phyloP scores from a whole-genome alignment of 2,797 vertebrate species.

The Bryconaethiops microstoma region DNA sequence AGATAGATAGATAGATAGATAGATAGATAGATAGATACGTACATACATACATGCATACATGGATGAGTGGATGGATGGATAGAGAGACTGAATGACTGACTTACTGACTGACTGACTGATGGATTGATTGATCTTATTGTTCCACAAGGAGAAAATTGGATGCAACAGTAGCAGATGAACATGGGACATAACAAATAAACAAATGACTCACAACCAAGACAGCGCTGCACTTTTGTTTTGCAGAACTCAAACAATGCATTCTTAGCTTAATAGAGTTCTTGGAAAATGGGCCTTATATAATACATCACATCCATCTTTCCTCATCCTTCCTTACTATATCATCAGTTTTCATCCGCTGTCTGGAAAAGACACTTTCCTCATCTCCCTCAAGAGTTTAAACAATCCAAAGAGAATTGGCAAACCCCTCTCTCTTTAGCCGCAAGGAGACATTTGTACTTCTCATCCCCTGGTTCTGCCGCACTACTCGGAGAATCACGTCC shows the following conservation, averaged over 20 bases:
- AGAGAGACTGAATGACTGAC: too few species aligned
- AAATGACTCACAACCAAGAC: too few species aligned
- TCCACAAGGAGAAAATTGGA: too few species aligned
- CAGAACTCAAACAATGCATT: conserved; percentile 13
- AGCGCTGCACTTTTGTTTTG: neutral
- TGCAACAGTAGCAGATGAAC: too few species aligned
- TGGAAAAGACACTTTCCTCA: conserved; percentile 77
- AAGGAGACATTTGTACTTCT: conserved; percentile 51
- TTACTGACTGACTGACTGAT: too few species aligned
- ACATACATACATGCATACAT: too few species aligned
- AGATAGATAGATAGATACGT: too few species aligned
- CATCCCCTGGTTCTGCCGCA: conserved; percentile 39
- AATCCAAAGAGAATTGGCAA: conserved; percentile 69
- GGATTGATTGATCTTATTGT: too few species aligned
- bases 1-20: too few species aligned
- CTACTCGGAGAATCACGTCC: conserved; percentile 29
- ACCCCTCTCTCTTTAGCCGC: conserved; percentile 49
- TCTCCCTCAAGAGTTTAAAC: conserved; percentile 71
- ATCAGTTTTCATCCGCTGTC: conserved; percentile 70
- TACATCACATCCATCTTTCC: conserved; percentile 72
- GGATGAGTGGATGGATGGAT: too few species aligned
- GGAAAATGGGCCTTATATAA: conserved; percentile 77
- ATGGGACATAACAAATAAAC: too few species aligned
- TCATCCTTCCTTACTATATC: conserved; percentile 73
- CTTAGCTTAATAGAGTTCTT: conserved; percentile 58